Percentiles rank a stretch among this genome's conserved stretches.
These are phyloP conservation scores for Acestrorhynchus altus DNA, from an alignment of 2,797 vertebrate genomes.

Conservation along the genomic window DNA sequence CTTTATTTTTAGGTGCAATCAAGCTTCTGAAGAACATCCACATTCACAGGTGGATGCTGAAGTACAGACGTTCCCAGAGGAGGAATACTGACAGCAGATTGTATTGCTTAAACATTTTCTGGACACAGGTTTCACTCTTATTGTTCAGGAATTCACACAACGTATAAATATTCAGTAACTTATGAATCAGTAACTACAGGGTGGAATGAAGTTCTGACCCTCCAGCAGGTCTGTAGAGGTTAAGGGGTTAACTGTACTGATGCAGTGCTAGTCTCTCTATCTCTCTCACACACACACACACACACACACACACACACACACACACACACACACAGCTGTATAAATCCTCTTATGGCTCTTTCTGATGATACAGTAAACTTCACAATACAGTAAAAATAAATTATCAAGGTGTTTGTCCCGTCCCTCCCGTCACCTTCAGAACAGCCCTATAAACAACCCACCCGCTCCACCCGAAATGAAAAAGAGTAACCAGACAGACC, in stretches of 20 bases:
- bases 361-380: neutral
- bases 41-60: too few species aligned
- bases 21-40: too few species aligned
- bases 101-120: too few species aligned
- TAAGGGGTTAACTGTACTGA: neutral
- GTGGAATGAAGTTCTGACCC: too few species aligned
- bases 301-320: neutral
- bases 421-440: neutral
- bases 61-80: neutral
- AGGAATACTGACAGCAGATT: neutral
- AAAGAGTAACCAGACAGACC: constrained; percentile 10
- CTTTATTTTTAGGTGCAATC: too few species aligned
- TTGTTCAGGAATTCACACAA: neutral
- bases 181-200: too few species aligned
- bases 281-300: neutral
- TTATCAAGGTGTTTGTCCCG: neutral
- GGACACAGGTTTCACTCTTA: too few species aligned
- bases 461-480: neutral
- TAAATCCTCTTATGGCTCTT: neutral
- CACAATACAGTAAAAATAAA: constrained; percentile 13
- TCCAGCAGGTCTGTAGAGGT: neutral
- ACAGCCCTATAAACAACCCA: neutral
- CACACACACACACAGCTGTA: neutral
- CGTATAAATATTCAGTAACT: neutral
- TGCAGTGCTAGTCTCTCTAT: neutral